Conservation (phyloP, 2,797 vertebrate genomes). For the Nannoperca obscura region DNA sequence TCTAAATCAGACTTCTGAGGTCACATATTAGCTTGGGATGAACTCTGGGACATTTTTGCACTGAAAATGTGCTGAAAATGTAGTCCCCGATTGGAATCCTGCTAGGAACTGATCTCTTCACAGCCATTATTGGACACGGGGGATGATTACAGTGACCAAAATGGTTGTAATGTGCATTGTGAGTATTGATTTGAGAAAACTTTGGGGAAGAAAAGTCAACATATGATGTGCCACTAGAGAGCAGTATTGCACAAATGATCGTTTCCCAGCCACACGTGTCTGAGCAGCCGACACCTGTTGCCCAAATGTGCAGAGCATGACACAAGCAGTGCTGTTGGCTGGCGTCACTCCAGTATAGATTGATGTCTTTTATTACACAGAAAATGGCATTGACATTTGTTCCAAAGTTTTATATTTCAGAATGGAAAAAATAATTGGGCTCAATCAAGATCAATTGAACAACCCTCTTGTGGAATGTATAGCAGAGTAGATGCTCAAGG, state of each 20-base stretch:
- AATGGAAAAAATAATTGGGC: constrained; percentile 53
- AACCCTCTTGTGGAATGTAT: constrained; percentile 39
- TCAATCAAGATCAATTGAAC: constrained; percentile 65
- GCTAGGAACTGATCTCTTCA: neutral
- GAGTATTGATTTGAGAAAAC: neutral
- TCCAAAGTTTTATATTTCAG: constrained; percentile 38
- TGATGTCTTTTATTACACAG: constrained; percentile 45
- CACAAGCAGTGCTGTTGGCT: neutral
- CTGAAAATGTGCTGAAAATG: neutral
- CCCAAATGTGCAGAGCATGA: neutral
- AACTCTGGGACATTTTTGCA: neutral
- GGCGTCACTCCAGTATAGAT: constrained; percentile 15
- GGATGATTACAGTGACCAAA: neutral
- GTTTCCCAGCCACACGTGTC: neutral
- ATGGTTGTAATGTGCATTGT: neutral
- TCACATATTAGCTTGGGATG: neutral
- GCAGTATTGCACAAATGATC: constrained; percentile 61
- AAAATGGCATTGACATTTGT: constrained; percentile 51
- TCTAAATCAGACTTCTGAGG: neutral
- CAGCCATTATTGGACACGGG: neutral
- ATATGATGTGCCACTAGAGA: constrained; percentile 68
- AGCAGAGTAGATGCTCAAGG: constrained; percentile 49
- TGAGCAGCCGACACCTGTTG: constrained; percentile 64
- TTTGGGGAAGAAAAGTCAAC: too few species aligned
- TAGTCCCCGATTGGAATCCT: neutral